A percentile compares a stretch with the other conserved stretches of the same genome.
phyloP scores from a whole-genome alignment of 2,797 vertebrate genomes.

The Ctenosaura bakeri region DNA sequence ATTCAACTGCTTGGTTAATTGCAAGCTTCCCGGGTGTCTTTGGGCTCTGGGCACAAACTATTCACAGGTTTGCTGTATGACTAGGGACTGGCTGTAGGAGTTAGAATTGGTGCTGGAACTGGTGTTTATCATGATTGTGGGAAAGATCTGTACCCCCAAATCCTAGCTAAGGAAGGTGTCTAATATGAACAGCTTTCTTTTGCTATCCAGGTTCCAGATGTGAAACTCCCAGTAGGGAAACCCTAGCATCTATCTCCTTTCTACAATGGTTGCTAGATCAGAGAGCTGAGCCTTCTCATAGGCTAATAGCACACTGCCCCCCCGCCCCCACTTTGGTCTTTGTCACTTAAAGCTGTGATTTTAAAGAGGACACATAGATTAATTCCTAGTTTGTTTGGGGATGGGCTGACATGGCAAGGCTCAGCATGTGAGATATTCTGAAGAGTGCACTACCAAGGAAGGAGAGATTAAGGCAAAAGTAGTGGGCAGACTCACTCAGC shows the following conservation, averaged over 20 bases:
- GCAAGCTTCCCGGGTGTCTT: background rate
- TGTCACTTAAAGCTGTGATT: background rate
- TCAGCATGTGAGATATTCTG: background rate
- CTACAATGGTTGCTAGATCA: background rate
- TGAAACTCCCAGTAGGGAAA: background rate
- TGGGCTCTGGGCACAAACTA: too few species aligned
- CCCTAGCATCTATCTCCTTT: background rate
- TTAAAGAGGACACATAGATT: fast-evolving
- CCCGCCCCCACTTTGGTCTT: background rate
- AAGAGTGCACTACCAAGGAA: background rate
- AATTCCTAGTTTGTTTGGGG: fast-evolving
- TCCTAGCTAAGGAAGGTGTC: background rate
- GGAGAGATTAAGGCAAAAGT: background rate
- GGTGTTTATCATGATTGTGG: background rate
- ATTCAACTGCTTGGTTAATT: background rate
- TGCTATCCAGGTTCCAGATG: background rate
- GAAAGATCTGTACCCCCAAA: background rate
- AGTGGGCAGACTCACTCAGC: background rate
- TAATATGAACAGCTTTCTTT: background rate
- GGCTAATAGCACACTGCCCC: fast-evolving
- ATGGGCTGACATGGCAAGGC: background rate
- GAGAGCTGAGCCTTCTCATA: background rate
- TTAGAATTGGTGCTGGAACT: background rate
- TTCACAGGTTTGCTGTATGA: background rate
- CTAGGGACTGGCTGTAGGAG: background rate